Base-by-base conservation (phyloP, 2,888 invertebrate genomes). In the Koerneria pararmatus region DNA sequence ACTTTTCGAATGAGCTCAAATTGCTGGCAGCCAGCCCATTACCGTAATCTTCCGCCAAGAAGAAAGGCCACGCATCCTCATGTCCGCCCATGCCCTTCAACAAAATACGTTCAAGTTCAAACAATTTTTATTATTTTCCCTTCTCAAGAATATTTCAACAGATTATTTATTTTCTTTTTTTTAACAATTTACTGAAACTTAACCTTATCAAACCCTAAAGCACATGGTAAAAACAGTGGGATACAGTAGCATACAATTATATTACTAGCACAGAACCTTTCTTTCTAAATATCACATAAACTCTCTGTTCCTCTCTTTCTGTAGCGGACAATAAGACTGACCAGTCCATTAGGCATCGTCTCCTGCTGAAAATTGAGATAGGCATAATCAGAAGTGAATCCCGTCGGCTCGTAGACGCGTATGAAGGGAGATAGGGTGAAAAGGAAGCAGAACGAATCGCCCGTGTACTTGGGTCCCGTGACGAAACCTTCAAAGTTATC, bases 351-450 rank as follows among this genome's bases (percentile, higher is more conserved):
- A 0, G 94, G 93, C 88, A 95, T 87, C 0, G 93, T 94, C 85
- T 93, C 91, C 74, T 93, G 93, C 78, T 92, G 90, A 69, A 90
- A 87, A 85, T 95, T 95, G 72, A 95, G 87, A 84, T 95, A 95
- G 86, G 92, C 92, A 84, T 89, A 95, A 83, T 95, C 92, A 71
- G 90, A 88, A 84, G 95, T 94, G 84, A 90, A 92, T 0, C 89
- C 89, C 0, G 92, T 91, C 0, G 91, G 86, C 0, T 87, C 87
- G 84, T 90, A 94, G 1, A 91, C 87, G 41, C 90, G 53, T 88
- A 92, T 90, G 66, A 88, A 88, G 0, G 95, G 95, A 31, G 89
- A 87, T 61, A 93, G 85, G 0, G 91, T 89, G 85, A 93, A 95
- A 35, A 95, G 86, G 85, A 93, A 92, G 56, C 91, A 89, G 31